Conservation (phyloP, 1,140 invertebrate species). For the Pemphigus obesinymphae region DNA sequence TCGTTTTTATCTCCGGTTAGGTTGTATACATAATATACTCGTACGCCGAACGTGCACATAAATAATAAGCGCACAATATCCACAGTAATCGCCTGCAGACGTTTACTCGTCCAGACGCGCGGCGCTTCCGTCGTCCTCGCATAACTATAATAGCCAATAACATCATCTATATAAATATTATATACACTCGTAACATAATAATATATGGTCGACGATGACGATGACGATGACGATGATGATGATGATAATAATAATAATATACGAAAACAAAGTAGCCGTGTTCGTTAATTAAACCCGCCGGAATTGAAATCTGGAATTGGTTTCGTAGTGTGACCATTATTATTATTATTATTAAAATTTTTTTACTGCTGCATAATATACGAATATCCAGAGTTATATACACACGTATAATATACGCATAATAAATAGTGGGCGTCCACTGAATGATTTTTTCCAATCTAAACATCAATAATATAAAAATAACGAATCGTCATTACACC, state of each 20-base stretch:
- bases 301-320: conserved; percentile 25
- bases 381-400: too few species aligned
- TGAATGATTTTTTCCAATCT: background rate
- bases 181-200: background rate
- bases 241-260: background rate
- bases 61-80: background rate
- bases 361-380: too few species aligned
- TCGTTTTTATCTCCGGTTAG: background rate
- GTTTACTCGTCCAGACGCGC: background rate
- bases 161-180: background rate
- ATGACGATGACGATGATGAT: background rate
- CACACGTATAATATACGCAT: background rate
- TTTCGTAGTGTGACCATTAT: background rate
- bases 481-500: background rate
- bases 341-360: too few species aligned
- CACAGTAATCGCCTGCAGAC: background rate
- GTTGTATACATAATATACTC: too few species aligned
- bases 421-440: background rate
- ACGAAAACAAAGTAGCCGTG: background rate
- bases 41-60: background rate
- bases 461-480: background rate
- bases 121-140: background rate
- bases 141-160: background rate
- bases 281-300: conserved; percentile 20
- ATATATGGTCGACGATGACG: background rate